A percentile compares a stretch with the other conserved stretches of the same genome.
phyloP scores from a whole-genome alignment of 2,797 vertebrate species.

The Pseudopleuronectes americanus region DNA sequence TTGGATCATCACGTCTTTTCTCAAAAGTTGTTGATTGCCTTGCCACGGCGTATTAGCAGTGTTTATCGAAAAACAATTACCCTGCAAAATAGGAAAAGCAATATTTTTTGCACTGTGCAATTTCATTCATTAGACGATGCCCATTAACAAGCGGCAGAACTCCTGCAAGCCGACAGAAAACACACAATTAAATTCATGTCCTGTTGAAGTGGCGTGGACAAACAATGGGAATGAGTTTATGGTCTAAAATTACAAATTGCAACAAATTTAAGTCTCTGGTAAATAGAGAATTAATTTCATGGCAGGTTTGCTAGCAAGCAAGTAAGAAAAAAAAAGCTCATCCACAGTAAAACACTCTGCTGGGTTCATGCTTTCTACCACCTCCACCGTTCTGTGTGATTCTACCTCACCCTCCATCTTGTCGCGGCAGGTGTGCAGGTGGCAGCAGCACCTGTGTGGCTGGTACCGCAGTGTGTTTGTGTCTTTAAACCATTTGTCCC shows the following conservation, averaged over 20 bases:
- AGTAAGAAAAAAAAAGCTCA: no score
- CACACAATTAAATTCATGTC: slow-evolving; percentile 46
- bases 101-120: slow-evolving; percentile 27
- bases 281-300: slow-evolving; percentile 32
- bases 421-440: slow-evolving; percentile 39
- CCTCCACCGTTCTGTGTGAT: neutral
- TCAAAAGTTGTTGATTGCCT: slow-evolving; percentile 37
- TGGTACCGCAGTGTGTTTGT: slow-evolving; percentile 23
- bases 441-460: slow-evolving; percentile 37
- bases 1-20: slow-evolving; percentile 9
- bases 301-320: slow-evolving; percentile 20
- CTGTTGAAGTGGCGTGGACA: slow-evolving; percentile 20
- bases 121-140: slow-evolving; percentile 39
- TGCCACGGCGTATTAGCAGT: slow-evolving; percentile 28
- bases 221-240: slow-evolving; percentile 31
- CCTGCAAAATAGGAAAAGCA: slow-evolving; percentile 39
- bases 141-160: slow-evolving; percentile 17
- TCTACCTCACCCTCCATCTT: neutral
- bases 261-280: slow-evolving; percentile 27
- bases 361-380: neutral
- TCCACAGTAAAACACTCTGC: neutral
- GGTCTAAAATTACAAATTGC: slow-evolving; percentile 30
- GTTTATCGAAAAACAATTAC: slow-evolving; percentile 56
- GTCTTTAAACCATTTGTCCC: slow-evolving; percentile 33
- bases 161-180: slow-evolving; percentile 29